Evolutionary conservation across 1,140 invertebrate species (phyloP).

Genomic region (Drosophila nikananu): DNA sequence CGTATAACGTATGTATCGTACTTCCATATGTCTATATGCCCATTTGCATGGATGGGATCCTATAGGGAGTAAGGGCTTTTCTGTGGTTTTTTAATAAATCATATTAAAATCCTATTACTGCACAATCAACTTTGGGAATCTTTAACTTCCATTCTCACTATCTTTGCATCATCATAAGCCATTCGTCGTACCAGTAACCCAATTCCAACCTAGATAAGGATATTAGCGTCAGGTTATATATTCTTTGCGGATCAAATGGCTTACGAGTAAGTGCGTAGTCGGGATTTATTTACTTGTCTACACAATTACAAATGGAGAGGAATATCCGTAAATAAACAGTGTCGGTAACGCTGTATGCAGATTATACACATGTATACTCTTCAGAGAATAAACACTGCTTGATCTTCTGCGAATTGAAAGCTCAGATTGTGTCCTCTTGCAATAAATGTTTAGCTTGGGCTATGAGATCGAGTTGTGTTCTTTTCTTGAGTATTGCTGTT

Average conservation of each 20-base stretch:
- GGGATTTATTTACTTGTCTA: not conserved
- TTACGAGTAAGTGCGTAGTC: not conserved
- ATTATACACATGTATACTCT: not conserved
- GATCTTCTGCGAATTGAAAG: constrained; percentile 4
- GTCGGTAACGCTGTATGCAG: not conserved
- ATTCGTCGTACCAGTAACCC: not conserved
- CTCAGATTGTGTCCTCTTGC: not conserved
- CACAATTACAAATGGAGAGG: not conserved
- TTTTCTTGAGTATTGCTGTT: not conserved
- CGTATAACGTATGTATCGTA: not conserved
- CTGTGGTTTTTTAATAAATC: not conserved
- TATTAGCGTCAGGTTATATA: not conserved
- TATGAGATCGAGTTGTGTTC: not conserved
- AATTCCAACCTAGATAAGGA: constrained; percentile 3
- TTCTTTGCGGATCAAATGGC: not conserved
- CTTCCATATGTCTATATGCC: not conserved
- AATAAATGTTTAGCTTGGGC: constrained; percentile 1
- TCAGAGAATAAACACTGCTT: not conserved
- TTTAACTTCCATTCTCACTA: not conserved
- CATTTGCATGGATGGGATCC: not conserved
- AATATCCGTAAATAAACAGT: constrained; percentile 3
- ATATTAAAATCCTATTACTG: not conserved
- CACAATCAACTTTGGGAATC: not conserved
- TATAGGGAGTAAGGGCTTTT: no score
- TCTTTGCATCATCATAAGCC: not conserved